phyloP scores from a whole-genome alignment of 2,797 vertebrate species.

The Centropyge bicolor region DNA sequence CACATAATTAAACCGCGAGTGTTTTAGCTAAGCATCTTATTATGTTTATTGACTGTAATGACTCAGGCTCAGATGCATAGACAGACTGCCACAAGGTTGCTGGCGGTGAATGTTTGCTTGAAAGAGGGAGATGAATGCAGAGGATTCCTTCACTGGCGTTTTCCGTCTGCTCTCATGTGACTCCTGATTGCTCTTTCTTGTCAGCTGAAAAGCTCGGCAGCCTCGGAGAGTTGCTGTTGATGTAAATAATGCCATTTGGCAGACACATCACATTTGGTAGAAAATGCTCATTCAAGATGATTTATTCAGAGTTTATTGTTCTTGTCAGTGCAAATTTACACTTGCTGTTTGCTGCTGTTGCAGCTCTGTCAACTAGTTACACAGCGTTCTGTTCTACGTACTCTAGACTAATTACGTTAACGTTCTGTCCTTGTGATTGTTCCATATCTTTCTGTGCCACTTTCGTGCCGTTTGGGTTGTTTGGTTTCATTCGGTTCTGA shows the following conservation, averaged over 20 bases:
- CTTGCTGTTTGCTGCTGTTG: slow-evolving; percentile 43
- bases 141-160: slow-evolving; percentile 29
- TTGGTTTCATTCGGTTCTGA: slow-evolving; percentile 11
- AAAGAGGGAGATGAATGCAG: slow-evolving; percentile 49
- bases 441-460: slow-evolving; percentile 25
- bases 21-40: slow-evolving; percentile 67
- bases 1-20: slow-evolving; percentile 59
- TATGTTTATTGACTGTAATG: slow-evolving; percentile 61
- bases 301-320: slow-evolving; percentile 73
- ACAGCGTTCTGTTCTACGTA: slow-evolving; percentile 35
- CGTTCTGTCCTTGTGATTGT: slow-evolving; percentile 33
- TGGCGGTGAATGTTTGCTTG: slow-evolving; percentile 23
- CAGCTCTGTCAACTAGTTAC: slow-evolving; percentile 42
- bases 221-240: slow-evolving; percentile 50
- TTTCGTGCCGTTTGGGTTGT: slow-evolving; percentile 7
- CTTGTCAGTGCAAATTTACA: slow-evolving; percentile 66
- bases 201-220: slow-evolving; percentile 54
- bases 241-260: slow-evolving; percentile 72
- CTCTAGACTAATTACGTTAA: slow-evolving; percentile 67
- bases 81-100: slow-evolving; percentile 55
- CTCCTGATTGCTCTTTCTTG: slow-evolving; percentile 62
- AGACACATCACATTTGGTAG: slow-evolving; percentile 56
- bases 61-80: slow-evolving; percentile 45
- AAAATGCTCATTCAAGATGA: slow-evolving; percentile 66
- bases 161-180: slow-evolving; percentile 42